phyloP scores from a whole-genome alignment of 2,797 vertebrate genomes.

The Hyperoplus lanceolatus region DNA sequence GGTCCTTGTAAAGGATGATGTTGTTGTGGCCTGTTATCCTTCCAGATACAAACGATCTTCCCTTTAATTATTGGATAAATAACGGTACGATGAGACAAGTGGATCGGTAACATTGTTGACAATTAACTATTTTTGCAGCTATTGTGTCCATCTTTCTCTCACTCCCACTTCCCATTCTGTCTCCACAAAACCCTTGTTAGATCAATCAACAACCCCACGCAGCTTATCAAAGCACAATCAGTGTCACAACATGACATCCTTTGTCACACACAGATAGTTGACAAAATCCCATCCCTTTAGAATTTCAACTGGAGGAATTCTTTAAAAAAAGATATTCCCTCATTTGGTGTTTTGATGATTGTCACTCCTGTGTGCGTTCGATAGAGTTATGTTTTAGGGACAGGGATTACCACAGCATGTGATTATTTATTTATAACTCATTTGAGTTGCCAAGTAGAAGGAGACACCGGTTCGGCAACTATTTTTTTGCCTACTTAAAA shows the following conservation, averaged over 20 bases:
- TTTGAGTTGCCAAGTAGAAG: neutral
- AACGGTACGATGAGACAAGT: neutral
- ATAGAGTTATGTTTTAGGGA: neutral
- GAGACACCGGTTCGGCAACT: neutral
- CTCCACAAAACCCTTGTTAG: conserved; percentile 26
- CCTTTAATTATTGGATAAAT: conserved; percentile 13
- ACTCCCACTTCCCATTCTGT: conserved; percentile 16
- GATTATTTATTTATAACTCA: neutral
- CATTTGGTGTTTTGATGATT: neutral
- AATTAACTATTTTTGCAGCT: conserved; percentile 11
- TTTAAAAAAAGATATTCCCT: too few species aligned
- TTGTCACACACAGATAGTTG: conserved; percentile 10
- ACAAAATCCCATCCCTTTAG: conserved; percentile 15
- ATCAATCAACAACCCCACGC: conserved; percentile 38
- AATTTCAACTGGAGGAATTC: neutral
- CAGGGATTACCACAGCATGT: neutral
- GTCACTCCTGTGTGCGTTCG: neutral
- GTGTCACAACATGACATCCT: conserved; percentile 18
- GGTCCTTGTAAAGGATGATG: conserved; percentile 29
- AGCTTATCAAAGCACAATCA: conserved; percentile 25
- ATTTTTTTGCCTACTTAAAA: too few species aligned
- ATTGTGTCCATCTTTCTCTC: conserved; percentile 37
- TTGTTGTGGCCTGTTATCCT: conserved; percentile 19
- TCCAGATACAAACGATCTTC: conserved; percentile 32
- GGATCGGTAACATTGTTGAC: conserved; percentile 11